Conservation (phyloP, 2,888 invertebrate genomes). For the Andrena haemorrhoa region DNA sequence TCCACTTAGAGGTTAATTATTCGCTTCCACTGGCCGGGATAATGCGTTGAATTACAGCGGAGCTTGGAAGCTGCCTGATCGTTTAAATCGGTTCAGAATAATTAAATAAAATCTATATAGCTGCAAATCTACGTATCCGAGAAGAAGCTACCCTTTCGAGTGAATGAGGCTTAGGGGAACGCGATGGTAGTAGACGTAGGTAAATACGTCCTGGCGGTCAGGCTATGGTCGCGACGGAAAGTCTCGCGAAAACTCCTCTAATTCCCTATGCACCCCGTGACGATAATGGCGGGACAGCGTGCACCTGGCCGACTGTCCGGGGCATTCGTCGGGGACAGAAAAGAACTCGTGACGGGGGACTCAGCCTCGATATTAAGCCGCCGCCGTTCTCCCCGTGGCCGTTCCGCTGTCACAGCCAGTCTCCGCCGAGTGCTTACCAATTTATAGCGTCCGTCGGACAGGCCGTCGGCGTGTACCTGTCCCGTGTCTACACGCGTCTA, state of each 20-base stretch:
- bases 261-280: slow-evolving; percentile 70
- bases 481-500: slow-evolving; percentile 59
- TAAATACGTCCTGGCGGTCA: neutral
- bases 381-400: slow-evolving; percentile 8
- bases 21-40: slow-evolving; percentile 32
- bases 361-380: slow-evolving; percentile 28
- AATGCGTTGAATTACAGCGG: slow-evolving; percentile 36
- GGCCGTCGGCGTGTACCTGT: slow-evolving; percentile 46
- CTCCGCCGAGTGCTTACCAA: slow-evolving; percentile 62
- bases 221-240: slow-evolving; percentile 37
- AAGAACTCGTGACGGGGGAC: slow-evolving; percentile 30
- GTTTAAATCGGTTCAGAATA: too few species aligned
- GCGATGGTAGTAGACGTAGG: too few species aligned
- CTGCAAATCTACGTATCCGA: too few species aligned
- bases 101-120: too few species aligned
- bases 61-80: slow-evolving; percentile 6
- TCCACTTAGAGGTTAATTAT: slow-evolving; percentile 55
- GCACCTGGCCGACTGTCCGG: slow-evolving; percentile 62
- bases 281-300: slow-evolving; percentile 70
- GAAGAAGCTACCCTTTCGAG: too few species aligned
- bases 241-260: slow-evolving; percentile 55
- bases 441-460: slow-evolving; percentile 60
- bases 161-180: too few species aligned
- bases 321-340: slow-evolving; percentile 34
- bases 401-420: slow-evolving; percentile 10